A percentile compares a stretch with the other conserved stretches of the same genome.
Conservation (phyloP, 1,140 invertebrate genomes). For the Orussus abietinus region DNA sequence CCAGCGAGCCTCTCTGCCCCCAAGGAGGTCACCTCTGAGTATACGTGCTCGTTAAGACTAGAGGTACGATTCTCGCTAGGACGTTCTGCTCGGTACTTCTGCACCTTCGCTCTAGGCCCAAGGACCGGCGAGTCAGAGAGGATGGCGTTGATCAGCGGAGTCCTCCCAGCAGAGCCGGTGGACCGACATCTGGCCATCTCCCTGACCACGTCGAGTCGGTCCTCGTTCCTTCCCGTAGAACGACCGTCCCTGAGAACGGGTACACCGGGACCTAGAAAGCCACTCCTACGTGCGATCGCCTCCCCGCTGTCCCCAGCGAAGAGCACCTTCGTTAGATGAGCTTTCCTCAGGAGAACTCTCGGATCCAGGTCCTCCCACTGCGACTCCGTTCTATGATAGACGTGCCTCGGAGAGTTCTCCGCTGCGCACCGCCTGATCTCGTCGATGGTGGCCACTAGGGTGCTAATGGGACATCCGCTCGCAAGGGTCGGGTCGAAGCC, state of each 20-base stretch:
- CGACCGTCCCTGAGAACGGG: too few species aligned
- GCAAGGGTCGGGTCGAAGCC: too few species aligned
- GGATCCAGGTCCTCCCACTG: slow-evolving; percentile 55
- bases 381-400: slow-evolving; percentile 56
- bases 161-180: slow-evolving; percentile 30
- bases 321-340: slow-evolving; percentile 33
- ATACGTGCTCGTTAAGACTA: slow-evolving; percentile 47
- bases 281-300: too few species aligned
- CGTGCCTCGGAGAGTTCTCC: slow-evolving; percentile 57
- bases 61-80: slow-evolving; percentile 23
- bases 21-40: slow-evolving; percentile 32
- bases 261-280: too few species aligned
- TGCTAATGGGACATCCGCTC: slow-evolving; percentile 58
- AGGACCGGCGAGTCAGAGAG: slow-evolving; percentile 41
- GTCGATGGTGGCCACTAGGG: slow-evolving; percentile 62
- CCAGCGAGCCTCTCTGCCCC: too few species aligned
- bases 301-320: slow-evolving; percentile 32
- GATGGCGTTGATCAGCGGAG: slow-evolving; percentile 40
- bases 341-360: slow-evolving; percentile 43
- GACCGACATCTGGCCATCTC: slow-evolving; percentile 27
- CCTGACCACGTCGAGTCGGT: slow-evolving; percentile 35
- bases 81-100: slow-evolving; percentile 10
- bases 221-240: too few species aligned
- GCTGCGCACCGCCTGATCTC: slow-evolving; percentile 59
- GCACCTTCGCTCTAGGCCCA: slow-evolving; percentile 28